Evolutionary conservation across 92 coral and sea anemone genomes (phyloP).

Genomic region (Epizoanthus rinbou): DNA sequence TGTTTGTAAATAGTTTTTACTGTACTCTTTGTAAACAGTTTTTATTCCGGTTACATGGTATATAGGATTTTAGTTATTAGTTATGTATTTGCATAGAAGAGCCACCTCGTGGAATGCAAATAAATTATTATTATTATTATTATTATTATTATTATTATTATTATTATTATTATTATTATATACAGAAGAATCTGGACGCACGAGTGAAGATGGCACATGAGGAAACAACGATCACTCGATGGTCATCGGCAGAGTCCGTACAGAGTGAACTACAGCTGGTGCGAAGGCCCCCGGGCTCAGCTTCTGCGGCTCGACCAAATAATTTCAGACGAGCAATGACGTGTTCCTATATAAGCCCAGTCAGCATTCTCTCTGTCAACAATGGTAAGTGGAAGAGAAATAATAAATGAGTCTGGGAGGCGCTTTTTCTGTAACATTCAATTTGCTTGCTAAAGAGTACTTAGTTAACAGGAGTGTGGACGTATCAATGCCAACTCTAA

Average conservation of each 20-base stretch:
- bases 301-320: constrained; percentile 14
- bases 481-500: too few relatives aligned
- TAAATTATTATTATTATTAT: too few relatives aligned
- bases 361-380: constrained; percentile 57
- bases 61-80: too few relatives aligned
- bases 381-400: constrained; percentile 46
- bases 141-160: too few relatives aligned
- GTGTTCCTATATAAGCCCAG: constrained; percentile 65
- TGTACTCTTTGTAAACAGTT: too few relatives aligned
- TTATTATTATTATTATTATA: too few relatives aligned
- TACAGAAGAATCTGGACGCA: too few relatives aligned
- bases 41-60: too few relatives aligned
- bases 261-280: not conserved
- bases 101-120: too few relatives aligned
- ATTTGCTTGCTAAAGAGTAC: not conserved
- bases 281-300: constrained; percentile 14
- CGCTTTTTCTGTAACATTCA: not conserved
- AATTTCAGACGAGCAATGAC: constrained; percentile 58
- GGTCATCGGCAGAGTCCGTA: constrained; percentile 41
- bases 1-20: too few relatives aligned
- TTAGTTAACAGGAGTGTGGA: too few relatives aligned
- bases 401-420: not conserved
- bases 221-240: constrained; percentile 27
- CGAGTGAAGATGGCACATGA: constrained; percentile 5
- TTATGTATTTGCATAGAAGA: too few relatives aligned